These are phyloP conservation scores for Sus cebifrons DNA, from an alignment of 2,797 vertebrate species.

Conservation along the genomic window DNA sequence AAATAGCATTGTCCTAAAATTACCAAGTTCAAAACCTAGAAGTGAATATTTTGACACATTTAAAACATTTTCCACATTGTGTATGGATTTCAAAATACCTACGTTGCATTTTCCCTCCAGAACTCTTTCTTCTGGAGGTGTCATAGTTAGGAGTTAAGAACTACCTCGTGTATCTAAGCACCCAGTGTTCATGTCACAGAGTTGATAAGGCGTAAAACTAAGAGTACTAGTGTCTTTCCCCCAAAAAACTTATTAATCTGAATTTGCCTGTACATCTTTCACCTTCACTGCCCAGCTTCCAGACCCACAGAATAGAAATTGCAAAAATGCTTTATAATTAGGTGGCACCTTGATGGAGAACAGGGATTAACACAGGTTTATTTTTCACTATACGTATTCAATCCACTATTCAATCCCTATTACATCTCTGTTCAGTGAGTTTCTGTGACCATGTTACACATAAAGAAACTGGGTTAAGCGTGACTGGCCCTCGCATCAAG, in stretches of 20 bases:
- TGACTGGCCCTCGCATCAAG: background rate
- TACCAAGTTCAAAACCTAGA: background rate
- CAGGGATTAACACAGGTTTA: background rate
- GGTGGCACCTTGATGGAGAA: background rate
- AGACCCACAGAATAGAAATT: background rate
- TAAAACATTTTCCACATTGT: background rate
- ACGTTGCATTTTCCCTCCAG: background rate
- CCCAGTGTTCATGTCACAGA: background rate
- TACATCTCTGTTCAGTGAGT: background rate
- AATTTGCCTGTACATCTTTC: slow-evolving; percentile 36
- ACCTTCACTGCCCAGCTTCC: background rate
- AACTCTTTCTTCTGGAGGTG: slow-evolving; percentile 1
- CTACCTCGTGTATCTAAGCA: background rate
- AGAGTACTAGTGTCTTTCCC: background rate
- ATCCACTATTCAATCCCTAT: background rate
- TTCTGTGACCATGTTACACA: slow-evolving; percentile 44
- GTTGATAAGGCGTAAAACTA: background rate
- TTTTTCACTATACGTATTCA: background rate
- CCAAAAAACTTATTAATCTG: background rate
- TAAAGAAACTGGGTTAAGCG: background rate
- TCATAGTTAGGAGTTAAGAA: background rate
- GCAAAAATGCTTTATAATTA: background rate
- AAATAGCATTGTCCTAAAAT: slow-evolving; percentile 23
- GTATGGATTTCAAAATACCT: background rate
- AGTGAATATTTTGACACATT: slow-evolving; percentile 5